Conservation (phyloP, 30 jellyfish, hydroid and myxozoan species). For the Aurelia coerulea region DNA sequence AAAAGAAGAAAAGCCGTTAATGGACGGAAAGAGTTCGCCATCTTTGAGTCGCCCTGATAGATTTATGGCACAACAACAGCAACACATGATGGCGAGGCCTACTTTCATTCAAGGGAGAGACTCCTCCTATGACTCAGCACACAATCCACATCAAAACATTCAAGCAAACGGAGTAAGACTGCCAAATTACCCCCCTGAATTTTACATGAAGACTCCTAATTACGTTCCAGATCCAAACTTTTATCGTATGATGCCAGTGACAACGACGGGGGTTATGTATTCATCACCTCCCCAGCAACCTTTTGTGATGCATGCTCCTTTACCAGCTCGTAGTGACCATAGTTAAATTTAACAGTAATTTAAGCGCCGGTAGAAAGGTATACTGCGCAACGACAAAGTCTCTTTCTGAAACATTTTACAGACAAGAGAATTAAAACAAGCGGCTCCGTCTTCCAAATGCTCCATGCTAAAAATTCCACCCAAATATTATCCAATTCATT, state of each 20-base stretch:
- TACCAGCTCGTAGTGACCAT: conserved; percentile 57
- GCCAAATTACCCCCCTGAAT: conserved; percentile 44
- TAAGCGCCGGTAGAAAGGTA: no score
- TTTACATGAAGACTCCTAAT: conserved; percentile 42
- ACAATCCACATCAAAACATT: conserved; percentile 10
- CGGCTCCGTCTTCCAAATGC: background rate
- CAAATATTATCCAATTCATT: no score
- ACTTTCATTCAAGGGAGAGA: conserved; percentile 39
- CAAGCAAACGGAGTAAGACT: conserved; percentile 22
- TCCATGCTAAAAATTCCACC: background rate
- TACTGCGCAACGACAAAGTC: background rate
- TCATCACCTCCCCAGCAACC: conserved; percentile 32
- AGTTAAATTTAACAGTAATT: background rate
- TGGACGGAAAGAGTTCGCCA: conserved; percentile 39
- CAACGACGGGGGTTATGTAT: conserved; percentile 31
- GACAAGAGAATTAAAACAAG: background rate
- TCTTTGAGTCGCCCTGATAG: conserved; percentile 43
- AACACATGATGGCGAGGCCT: conserved; percentile 23
- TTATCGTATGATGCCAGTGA: conserved; percentile 65
- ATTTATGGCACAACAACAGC: conserved; percentile 11
- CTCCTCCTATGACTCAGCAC: conserved; percentile 43
- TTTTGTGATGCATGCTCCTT: conserved; percentile 55
- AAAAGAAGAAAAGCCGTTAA: conserved; percentile 59
- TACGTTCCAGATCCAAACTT: conserved; percentile 62
- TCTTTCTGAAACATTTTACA: background rate